Base-by-base conservation (phyloP, 2,888 invertebrate species). In the Ceriagrion tenellum region DNA sequence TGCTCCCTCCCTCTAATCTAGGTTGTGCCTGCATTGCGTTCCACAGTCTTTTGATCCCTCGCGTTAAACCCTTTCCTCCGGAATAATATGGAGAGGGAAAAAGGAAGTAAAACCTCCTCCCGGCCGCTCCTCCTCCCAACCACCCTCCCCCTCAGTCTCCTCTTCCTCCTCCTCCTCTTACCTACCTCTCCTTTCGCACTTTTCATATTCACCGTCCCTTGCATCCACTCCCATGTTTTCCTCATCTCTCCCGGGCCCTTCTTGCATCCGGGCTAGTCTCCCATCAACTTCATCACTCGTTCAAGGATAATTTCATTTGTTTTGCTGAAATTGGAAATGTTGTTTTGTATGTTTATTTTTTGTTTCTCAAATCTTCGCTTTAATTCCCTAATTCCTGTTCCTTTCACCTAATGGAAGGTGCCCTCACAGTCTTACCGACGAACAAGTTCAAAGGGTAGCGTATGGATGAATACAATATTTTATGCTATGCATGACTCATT, bases 1-100 rank as follows among this genome's bases (percentile, higher is more conserved):
- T 12, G 59, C 69, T 26, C 69, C n/a, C 69, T 69, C 69, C 40
- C 91, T 63, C 91, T 93, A 47, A 69, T 93, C 93, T 93, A 74
- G 74, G 69, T 47, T 69, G 56, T n/a, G 93, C 69, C 55, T 63
- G 63, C 91, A 63, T 40, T 89, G 89, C 89, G 89, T 89, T 89
- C 89, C 55, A 55, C 89, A 59, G 91, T 40, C 63, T 63, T 93
- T 93, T 93, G 63, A 93, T 93, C 93, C n/a, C n/a, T 18, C 40
- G 93, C 47, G 59, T 16, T 13, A 81, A 81, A 35, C 81, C 81
- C 81, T 35, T 26, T 59, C 3, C 35, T 35, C 35, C 35, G 35
- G 35, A 81, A 81, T 81, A 81, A 81, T 81, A 81, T 35, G 16
- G 13, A 81, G 16, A 30, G 12, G 47, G n/a, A 69, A 69, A 69